Evolutionary conservation across 2,888 invertebrate species (phyloP).

Genomic region (Melinopterus prodromus): DNA sequence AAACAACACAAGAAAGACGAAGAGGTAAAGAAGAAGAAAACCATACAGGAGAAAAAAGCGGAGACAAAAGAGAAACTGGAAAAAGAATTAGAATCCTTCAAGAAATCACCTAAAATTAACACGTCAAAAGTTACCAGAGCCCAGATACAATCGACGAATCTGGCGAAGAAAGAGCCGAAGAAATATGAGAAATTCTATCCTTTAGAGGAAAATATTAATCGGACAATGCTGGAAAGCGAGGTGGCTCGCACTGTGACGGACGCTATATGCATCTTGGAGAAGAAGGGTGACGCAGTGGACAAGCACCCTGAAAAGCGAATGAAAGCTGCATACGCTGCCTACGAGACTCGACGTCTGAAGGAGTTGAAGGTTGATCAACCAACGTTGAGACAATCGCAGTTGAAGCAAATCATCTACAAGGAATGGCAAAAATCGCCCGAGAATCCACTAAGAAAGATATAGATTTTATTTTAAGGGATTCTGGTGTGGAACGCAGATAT

Average conservation of each 20-base stretch:
- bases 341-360: conserved; percentile 85
- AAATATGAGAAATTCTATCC: conserved; percentile 59
- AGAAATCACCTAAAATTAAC: conserved; percentile 67
- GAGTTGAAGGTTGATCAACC: conserved; percentile 91
- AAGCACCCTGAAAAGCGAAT: conserved; percentile 94
- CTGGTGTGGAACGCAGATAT: not conserved
- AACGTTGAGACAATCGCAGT: conserved; percentile 87
- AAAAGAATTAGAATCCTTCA: conserved; percentile 82
- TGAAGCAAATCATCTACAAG: conserved; percentile 94
- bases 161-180: not conserved
- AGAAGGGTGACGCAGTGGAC: conserved; percentile 67
- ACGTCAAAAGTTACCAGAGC: conserved; percentile 82
- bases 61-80: conserved; percentile 82
- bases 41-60: conserved; percentile 83
- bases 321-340: conserved; percentile 91
- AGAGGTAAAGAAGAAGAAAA: conserved; percentile 80
- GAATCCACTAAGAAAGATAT: conserved; percentile 70
- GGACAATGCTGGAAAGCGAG: conserved; percentile 71
- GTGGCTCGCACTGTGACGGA: conserved; percentile 28
- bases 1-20: conserved; percentile 79
- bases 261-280: conserved; percentile 30
- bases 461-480: not conserved
- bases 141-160: conserved; percentile 65
- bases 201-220: conserved; percentile 92
- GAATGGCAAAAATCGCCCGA: conserved; percentile 97